Conservation (phyloP, 2,797 vertebrate species). For the Schizopygopsis malacanthus region DNA sequence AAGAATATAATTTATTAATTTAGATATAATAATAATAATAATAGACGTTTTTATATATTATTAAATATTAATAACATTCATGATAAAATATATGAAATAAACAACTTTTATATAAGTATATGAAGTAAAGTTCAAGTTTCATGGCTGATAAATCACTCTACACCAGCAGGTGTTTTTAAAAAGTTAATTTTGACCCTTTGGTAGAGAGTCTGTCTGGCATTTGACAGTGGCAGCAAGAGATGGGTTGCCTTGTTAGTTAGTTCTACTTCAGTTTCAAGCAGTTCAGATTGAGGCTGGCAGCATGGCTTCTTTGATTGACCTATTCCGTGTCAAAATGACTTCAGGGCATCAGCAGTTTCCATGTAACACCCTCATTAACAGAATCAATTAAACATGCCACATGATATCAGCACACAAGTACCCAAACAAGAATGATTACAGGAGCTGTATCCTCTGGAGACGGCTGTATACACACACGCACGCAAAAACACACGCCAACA, state of each 20-base stretch:
- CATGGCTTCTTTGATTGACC: constrained; percentile 58
- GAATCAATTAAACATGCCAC: constrained; percentile 76
- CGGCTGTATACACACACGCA: not conserved
- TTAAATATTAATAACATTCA: not conserved
- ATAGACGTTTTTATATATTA: not conserved
- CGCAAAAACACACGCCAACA: constrained; percentile 11
- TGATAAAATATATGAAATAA: not conserved
- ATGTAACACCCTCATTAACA: constrained; percentile 68
- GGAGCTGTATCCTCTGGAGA: constrained; percentile 47
- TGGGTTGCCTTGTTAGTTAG: constrained; percentile 56
- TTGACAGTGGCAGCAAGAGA: not conserved
- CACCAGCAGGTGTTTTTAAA: not conserved
- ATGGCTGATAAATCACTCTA: not conserved
- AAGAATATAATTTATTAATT: not conserved
- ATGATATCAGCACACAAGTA: constrained; percentile 65
- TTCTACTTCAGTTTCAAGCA: constrained; percentile 64
- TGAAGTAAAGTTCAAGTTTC: not conserved
- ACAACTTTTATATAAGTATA: not conserved
- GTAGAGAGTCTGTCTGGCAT: not conserved
- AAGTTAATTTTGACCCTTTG: not conserved
- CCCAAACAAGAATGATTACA: constrained; percentile 63
- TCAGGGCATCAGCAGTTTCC: constrained; percentile 63
- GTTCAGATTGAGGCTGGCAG: constrained; percentile 66
- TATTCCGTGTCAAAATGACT: constrained; percentile 73
- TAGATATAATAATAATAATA: not conserved